Base-by-base conservation (phyloP, 92 coral and sea anemone species). In the Muricea muricata region DNA sequence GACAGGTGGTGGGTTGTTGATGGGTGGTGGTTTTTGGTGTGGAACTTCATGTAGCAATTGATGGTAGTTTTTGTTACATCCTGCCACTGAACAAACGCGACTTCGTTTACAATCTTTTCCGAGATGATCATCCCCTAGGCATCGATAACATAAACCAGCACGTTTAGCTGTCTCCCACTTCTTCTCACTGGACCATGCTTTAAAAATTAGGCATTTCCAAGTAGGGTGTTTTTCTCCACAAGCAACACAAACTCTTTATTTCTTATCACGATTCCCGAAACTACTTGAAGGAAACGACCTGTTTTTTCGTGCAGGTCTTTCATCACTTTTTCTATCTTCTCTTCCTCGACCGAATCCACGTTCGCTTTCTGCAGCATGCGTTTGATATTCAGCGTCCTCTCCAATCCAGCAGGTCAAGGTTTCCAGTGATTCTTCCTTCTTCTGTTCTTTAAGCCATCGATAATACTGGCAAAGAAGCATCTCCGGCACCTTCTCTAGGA, bases 81-180 rank as follows among this genome's bases (percentile, higher is more conserved):
- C 87, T 39, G 81, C 28, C 0, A 82, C 32, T 25, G 37, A 10
- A n/a, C 90, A 87, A 17, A 35, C 46, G 24, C 65, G 47, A 57
- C 76, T 73, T 45, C 71, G 32, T 21, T 54, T 47, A 33, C 90
- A 86, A 0, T 55, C 35, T 14, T 37, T 75, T 33, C 90, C 90
- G 25, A 73, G 71, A 70, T 71, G 87, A 21, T 80, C 50, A 28
- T 73, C 78, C 14, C 45, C 61, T 14, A 83, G 73, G 47, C 91
- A 88, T 7, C 79, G 57, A 32, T 65, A 88, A 40, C 88, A 88
- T 28, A 88, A 33, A 28, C 88, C 85, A 30, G 48, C 57, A 31
- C 42, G 46, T 55, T 83, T 82, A 37, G 91, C 88, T 4, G 72
- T 34, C 6, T 55, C 68, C 91, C 79, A 83, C 70, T 52, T 88